Conservation (phyloP, 2,797 vertebrate genomes). For the Diglossa cyanea region DNA sequence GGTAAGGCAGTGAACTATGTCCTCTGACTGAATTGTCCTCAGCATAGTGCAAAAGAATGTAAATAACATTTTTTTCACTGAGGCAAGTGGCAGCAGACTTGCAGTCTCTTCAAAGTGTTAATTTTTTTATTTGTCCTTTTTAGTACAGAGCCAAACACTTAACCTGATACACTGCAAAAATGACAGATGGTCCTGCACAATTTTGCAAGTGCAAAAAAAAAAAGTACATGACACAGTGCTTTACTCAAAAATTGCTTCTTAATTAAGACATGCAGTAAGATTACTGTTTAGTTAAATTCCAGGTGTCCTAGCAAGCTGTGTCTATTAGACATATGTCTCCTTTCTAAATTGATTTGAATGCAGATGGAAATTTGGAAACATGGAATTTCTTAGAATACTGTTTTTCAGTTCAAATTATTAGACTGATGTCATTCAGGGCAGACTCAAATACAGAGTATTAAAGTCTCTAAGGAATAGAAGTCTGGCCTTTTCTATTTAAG, state of each 20-base stretch:
- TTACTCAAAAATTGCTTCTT: not conserved
- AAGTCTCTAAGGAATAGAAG: not conserved
- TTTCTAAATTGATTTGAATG: not conserved
- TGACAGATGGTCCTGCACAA: not conserved
- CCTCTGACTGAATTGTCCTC: not conserved
- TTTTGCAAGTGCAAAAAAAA: not conserved
- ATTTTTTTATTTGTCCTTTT: not conserved
- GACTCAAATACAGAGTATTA: not conserved
- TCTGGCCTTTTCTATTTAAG: not conserved
- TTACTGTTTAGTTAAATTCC: not conserved
- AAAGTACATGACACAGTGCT: not conserved
- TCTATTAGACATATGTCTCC: not conserved
- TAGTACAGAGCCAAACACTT: not conserved
- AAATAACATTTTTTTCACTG: not conserved
- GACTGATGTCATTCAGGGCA: conserved; percentile 8
- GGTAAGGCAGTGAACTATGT: not conserved
- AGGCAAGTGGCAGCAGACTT: not conserved
- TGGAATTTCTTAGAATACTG: conserved; percentile 20
- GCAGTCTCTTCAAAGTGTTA: not conserved
- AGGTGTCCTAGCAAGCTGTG: not conserved
- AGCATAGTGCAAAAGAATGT: not conserved
- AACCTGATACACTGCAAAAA: not conserved
- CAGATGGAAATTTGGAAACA: conserved; percentile 5
- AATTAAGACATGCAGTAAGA: not conserved
- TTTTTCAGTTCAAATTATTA: not conserved